These are phyloP conservation scores for Netelia melanura DNA, from an alignment of 2,888 invertebrate species.

Conservation along the genomic window DNA sequence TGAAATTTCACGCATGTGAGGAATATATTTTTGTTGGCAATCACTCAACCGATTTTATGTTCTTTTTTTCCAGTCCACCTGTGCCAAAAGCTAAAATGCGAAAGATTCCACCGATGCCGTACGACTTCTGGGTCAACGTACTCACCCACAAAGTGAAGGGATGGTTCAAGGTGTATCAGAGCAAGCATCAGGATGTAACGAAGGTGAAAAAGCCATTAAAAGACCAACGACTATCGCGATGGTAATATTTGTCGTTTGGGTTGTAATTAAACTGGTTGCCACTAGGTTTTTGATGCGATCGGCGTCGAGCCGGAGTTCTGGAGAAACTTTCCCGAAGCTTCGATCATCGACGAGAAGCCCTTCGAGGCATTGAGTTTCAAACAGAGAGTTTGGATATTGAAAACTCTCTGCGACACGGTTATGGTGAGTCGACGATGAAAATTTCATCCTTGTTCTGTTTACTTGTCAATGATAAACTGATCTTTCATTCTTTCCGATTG, in stretches of 20 bases:
- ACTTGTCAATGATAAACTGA: background rate
- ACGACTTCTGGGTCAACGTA: constrained; percentile 86
- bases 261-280: background rate
- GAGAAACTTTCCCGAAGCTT: constrained; percentile 85
- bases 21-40: background rate
- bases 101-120: constrained; percentile 86
- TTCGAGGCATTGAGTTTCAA: constrained; percentile 86
- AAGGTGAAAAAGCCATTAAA: constrained; percentile 75
- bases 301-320: constrained; percentile 87
- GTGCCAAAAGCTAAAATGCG: constrained; percentile 82
- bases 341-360: constrained; percentile 84
- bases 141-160: constrained; percentile 84
- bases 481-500: constrained; percentile 44
- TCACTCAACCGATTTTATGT: background rate
- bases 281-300: constrained; percentile 85
- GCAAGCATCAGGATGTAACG: constrained; percentile 81
- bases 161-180: constrained; percentile 86
- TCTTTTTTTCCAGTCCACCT: constrained; percentile 78
- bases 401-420: constrained; percentile 86
- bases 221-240: background rate
- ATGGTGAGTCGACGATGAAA: constrained; percentile 73
- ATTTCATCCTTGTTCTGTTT: background rate
- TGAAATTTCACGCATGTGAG: constrained; percentile 64
- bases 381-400: constrained; percentile 86
- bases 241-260: constrained; percentile 50